Conservation (phyloP, 2,888 invertebrate genomes). For the Griposia aprilina region DNA sequence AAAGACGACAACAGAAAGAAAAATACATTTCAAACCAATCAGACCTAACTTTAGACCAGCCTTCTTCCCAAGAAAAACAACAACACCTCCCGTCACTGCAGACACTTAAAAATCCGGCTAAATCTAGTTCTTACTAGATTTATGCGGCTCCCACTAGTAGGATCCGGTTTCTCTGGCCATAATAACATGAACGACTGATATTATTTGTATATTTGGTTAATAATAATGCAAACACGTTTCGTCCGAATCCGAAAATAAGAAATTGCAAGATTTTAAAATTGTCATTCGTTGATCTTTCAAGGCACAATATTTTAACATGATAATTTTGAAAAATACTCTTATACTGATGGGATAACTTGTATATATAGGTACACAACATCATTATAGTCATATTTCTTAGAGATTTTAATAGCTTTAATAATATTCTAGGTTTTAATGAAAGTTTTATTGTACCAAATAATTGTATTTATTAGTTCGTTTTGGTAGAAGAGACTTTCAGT, state of each 20-base stretch:
- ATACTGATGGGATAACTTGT: slow-evolving; percentile 66
- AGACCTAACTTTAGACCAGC: slow-evolving; percentile 84
- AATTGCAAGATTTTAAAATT: slow-evolving; percentile 47
- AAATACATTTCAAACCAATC: slow-evolving; percentile 82
- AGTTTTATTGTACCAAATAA: slow-evolving; percentile 89
- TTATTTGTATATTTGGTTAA: slow-evolving; percentile 69
- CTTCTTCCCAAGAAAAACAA: slow-evolving; percentile 84
- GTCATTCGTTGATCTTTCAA: slow-evolving; percentile 53
- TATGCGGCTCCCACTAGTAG: slow-evolving; percentile 67
- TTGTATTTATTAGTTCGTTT: slow-evolving; percentile 88
- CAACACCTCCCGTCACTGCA: slow-evolving; percentile 73
- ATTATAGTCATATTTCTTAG: slow-evolving; percentile 87
- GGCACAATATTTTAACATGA: slow-evolving; percentile 52
- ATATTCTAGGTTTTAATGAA: slow-evolving; percentile 78
- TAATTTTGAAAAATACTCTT: slow-evolving; percentile 54
- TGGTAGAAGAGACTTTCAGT: slow-evolving; percentile 86
- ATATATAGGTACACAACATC: slow-evolving; percentile 79
- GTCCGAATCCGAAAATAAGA: slow-evolving; percentile 73
- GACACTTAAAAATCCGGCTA: slow-evolving; percentile 67
- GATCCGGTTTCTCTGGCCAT: slow-evolving; percentile 81
- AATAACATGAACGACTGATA: slow-evolving; percentile 76
- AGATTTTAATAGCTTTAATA: slow-evolving; percentile 89
- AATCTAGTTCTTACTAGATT: slow-evolving; percentile 59
- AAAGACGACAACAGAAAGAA: slow-evolving; percentile 84
- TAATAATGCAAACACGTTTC: slow-evolving; percentile 44